Conservation (phyloP, 1,140 invertebrate genomes). For the Anoplolepis gracilipes region DNA sequence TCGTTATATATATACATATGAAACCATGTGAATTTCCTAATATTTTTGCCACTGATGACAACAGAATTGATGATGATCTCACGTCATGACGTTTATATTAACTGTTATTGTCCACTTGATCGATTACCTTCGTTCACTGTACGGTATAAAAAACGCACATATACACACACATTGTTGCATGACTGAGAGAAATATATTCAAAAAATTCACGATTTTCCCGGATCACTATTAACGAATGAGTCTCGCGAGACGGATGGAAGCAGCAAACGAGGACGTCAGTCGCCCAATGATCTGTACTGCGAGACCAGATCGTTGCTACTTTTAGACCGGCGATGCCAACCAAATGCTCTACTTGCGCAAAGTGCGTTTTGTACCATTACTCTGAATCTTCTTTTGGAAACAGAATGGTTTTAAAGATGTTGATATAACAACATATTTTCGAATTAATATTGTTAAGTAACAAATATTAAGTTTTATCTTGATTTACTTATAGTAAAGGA, state of each 20-base stretch:
- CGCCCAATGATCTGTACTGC: background rate
- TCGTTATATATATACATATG: background rate
- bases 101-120: background rate
- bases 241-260: background rate
- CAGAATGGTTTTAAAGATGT: background rate
- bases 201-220: background rate
- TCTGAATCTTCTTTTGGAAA: background rate
- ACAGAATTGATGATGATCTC: background rate
- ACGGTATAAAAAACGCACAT: too few species aligned
- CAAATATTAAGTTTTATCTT: too few species aligned
- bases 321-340: constrained; percentile 10
- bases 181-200: background rate
- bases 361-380: background rate
- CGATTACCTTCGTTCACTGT: constrained; percentile 9
- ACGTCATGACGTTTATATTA: background rate
- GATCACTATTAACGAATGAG: background rate
- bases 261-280: background rate
- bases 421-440: background rate
- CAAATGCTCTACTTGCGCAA: background rate
- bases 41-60: background rate
- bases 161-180: background rate
- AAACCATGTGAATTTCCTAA: background rate
- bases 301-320: constrained; percentile 16
- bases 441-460: background rate
- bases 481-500: too few species aligned